These are phyloP conservation scores for Hippoglossus hippoglossus DNA, from an alignment of 2,797 vertebrate genomes.

Conservation along the genomic window DNA sequence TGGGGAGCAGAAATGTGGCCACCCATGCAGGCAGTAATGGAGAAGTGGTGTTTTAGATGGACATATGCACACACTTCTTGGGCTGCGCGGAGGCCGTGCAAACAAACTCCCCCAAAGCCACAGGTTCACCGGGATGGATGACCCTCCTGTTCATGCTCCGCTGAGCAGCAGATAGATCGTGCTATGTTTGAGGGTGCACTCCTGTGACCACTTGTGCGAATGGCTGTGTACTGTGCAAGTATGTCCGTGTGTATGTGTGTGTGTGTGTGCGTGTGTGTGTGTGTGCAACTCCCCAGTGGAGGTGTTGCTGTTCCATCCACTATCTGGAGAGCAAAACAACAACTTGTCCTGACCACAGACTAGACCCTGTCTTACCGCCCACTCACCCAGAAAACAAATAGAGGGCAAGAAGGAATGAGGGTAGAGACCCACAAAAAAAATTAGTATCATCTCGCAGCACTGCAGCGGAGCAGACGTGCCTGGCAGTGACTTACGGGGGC, in stretches of 20 bases:
- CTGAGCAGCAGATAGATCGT: constrained; percentile 32
- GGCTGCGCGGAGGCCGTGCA: constrained; percentile 16
- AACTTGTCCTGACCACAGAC: constrained; percentile 51
- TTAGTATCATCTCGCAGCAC: constrained; percentile 20
- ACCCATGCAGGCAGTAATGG: constrained; percentile 6
- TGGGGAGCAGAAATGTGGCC: neutral
- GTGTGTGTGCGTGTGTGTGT: neutral
- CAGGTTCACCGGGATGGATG: constrained; percentile 36
- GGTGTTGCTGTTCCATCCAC: constrained; percentile 41
- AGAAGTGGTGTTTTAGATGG: constrained; percentile 11
- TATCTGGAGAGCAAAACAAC: constrained; percentile 49
- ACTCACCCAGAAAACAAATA: constrained; percentile 69
- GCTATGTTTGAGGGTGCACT: constrained; percentile 30
- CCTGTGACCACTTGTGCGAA: constrained; percentile 45
- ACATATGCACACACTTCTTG: constrained; percentile 15
- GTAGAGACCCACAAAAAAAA: constrained; percentile 42
- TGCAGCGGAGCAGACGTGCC: constrained; percentile 21
- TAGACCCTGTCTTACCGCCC: constrained; percentile 37
- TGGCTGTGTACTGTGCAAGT: constrained; percentile 16
- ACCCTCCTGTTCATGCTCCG: constrained; percentile 45
- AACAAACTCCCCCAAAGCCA: constrained; percentile 34
- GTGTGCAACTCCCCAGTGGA: constrained; percentile 12
- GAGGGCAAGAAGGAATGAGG: constrained; percentile 35
- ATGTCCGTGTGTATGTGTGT: constrained; percentile 20
- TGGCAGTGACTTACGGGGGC: constrained; percentile 40